A percentile compares a stretch with the other conserved stretches of the same genome.
Evolutionary conservation across 2,113 vertebrate species (phyloP).

Genomic region (Hylia prasina): DNA sequence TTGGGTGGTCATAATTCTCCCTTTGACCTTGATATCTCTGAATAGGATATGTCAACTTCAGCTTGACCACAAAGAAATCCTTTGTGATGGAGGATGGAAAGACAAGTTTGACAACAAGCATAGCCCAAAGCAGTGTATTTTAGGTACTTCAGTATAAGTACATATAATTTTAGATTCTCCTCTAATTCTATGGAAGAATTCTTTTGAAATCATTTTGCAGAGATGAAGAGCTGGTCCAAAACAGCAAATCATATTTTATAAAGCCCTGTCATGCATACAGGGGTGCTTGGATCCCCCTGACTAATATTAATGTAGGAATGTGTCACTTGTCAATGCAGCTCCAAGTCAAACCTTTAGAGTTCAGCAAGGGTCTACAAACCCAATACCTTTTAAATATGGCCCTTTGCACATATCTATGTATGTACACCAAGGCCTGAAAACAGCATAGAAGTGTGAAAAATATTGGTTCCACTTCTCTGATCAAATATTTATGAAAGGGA

Average conservation of each 20-base stretch:
- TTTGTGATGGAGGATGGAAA: background rate
- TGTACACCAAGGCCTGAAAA: rapidly evolving
- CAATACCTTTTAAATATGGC: background rate
- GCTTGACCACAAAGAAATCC: background rate
- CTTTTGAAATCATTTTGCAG: background rate
- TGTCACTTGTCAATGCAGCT: background rate
- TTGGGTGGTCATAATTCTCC: background rate
- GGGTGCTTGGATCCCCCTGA: background rate
- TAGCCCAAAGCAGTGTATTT: background rate
- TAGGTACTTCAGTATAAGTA: background rate
- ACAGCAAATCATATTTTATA: background rate
- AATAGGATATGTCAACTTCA: background rate
- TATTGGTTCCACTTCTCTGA: background rate
- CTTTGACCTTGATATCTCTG: background rate
- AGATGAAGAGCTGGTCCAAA: background rate
- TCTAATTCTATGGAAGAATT: background rate
- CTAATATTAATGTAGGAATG: background rate
- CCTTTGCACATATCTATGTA: background rate
- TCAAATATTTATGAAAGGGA: background rate
- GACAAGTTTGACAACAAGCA: background rate
- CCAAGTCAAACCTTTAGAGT: background rate
- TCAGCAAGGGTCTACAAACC: background rate
- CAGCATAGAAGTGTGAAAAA: background rate
- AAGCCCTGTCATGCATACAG: background rate
- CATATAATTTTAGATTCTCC: background rate